These are phyloP conservation scores for Addax nasomaculatus DNA, from an alignment of 2,113 vertebrate species.

Conservation along the genomic window DNA sequence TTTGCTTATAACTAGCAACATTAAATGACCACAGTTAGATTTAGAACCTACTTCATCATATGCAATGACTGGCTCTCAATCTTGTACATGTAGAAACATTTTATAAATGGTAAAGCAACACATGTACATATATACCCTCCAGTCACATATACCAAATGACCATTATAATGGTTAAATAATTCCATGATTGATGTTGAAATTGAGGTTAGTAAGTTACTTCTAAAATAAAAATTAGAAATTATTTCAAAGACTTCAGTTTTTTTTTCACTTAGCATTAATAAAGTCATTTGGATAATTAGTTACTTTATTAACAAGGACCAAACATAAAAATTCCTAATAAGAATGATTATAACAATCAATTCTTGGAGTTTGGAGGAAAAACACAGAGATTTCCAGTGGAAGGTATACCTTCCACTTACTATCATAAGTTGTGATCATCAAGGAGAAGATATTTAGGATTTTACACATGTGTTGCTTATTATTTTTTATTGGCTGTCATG, in stretches of 20 bases:
- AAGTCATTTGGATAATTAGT: background rate
- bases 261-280: background rate
- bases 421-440: background rate
- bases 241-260: background rate
- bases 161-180: background rate
- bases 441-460: background rate
- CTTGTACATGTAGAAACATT: background rate
- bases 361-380: background rate
- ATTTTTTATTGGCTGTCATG: background rate
- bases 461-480: background rate
- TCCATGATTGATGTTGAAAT: background rate
- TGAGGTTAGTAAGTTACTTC: background rate
- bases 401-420: background rate
- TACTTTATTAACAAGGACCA: background rate
- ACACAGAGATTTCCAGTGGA: background rate
- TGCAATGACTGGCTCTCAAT: background rate
- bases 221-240: background rate
- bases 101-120: background rate
- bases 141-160: background rate
- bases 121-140: background rate
- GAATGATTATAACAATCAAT: background rate
- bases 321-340: slow-evolving; percentile 5
- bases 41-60: background rate
- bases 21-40: background rate
- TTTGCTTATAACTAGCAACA: background rate